Percentiles rank a stretch among this genome's conserved stretches.
phyloP scores from a whole-genome alignment of 30 jellyfish, hydroid and myxozoan genomes.

The Phacellophora camtschatica region DNA sequence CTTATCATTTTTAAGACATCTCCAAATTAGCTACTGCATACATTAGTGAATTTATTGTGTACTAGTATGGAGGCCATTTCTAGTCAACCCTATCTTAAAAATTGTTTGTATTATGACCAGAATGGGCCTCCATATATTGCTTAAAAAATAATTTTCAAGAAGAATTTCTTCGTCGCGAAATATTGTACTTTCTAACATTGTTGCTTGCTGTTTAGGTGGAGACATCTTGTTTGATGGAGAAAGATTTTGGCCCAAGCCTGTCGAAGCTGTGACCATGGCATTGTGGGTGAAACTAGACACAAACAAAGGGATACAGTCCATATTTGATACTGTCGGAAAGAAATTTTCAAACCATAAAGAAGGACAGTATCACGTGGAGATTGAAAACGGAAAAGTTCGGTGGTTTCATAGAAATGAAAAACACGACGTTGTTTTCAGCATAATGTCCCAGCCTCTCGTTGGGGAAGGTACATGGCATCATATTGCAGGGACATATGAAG shows the following conservation, averaged over 20 bases:
- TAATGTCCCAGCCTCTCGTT: conserved; percentile 62
- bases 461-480: conserved; percentile 81
- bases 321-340: conserved; percentile 92
- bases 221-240: conserved; percentile 89
- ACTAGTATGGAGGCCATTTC: too few relatives aligned
- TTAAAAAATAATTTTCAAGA: background rate
- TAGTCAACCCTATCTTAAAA: too few relatives aligned
- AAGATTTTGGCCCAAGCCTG: conserved; percentile 85
- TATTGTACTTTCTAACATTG: background rate
- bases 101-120: too few relatives aligned
- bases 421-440: conserved; percentile 79
- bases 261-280: conserved; percentile 82
- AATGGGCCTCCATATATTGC: background rate
- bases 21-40: too few relatives aligned
- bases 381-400: conserved; percentile 83
- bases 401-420: conserved; percentile 91
- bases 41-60: too few relatives aligned
- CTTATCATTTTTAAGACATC: too few relatives aligned
- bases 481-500: conserved; percentile 87
- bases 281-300: conserved; percentile 94
- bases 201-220: conserved; percentile 70
- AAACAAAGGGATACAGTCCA: conserved; percentile 85
- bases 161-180: too few relatives aligned
- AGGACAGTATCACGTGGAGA: conserved; percentile 94
- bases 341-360: conserved; percentile 81